These are phyloP conservation scores for Bellardia bayeri DNA, from an alignment of 2,888 invertebrate genomes.

Conservation along the genomic window DNA sequence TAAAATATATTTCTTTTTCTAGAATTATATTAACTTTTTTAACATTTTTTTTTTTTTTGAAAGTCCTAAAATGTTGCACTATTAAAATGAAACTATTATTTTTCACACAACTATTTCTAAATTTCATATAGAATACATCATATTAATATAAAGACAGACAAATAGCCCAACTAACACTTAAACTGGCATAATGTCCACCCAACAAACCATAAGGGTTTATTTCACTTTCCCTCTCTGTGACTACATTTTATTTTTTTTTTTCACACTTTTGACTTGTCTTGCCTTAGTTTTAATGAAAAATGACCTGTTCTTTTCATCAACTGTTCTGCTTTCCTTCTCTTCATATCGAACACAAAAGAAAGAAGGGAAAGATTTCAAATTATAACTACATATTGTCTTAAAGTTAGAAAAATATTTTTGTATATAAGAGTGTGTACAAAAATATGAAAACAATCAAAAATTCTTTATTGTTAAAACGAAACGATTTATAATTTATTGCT, in stretches of 20 bases:
- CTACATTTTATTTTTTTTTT: neutral
- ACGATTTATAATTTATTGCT: slow-evolving; percentile 69
- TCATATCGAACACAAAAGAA: neutral
- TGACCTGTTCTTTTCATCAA: slow-evolving; percentile 58
- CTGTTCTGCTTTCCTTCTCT: neutral
- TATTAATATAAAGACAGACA: neutral
- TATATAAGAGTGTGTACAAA: slow-evolving; percentile 17
- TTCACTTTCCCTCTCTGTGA: slow-evolving; percentile 8
- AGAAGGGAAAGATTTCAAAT: slow-evolving; percentile 19
- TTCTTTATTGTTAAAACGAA: slow-evolving; percentile 22
- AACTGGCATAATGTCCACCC: slow-evolving; percentile 69
- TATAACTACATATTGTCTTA: slow-evolving; percentile 35
- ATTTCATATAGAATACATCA: neutral
- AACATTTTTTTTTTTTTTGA: too few relatives aligned
- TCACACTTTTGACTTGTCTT: neutral
- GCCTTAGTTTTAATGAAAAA: slow-evolving; percentile 62
- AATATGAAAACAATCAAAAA: slow-evolving; percentile 64
- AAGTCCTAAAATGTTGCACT: too few relatives aligned
- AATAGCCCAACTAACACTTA: slow-evolving; percentile 43
- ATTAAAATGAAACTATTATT: neutral
- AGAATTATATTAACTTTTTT: too few relatives aligned
- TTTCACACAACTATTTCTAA: neutral
- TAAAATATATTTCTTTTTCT: too few relatives aligned
- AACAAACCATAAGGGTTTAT: slow-evolving; percentile 45
- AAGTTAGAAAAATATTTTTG: slow-evolving; percentile 17